These are phyloP conservation scores for Paramormyrops kingsleyae DNA, from an alignment of 2,113 vertebrate genomes.

Conservation along the genomic window DNA sequence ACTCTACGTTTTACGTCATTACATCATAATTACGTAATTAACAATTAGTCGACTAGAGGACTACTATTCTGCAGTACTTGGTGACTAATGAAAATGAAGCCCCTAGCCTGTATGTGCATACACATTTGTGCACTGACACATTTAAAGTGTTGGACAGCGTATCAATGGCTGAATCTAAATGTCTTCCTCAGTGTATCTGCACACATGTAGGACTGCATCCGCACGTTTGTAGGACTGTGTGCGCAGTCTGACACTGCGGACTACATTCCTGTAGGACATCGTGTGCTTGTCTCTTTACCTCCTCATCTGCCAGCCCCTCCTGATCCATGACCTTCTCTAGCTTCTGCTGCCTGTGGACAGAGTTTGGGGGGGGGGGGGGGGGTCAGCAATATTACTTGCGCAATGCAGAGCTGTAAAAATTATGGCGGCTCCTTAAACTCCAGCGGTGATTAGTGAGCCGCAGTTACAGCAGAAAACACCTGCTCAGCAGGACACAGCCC, in stretches of 20 bases:
- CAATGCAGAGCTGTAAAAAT: conserved; percentile 1
- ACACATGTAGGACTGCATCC: background rate
- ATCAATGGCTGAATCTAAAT: background rate
- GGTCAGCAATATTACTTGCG: background rate
- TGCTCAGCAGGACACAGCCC: background rate
- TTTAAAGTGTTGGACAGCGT: background rate
- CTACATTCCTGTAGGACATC: background rate
- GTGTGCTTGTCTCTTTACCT: conserved; percentile 60
- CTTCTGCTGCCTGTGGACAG: conserved; percentile 80
- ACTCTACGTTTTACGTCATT: background rate
- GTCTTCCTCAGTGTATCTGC: background rate
- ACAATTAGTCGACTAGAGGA: background rate
- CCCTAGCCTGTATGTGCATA: background rate
- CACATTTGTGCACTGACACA: background rate
- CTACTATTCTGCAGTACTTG: background rate
- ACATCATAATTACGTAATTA: background rate
- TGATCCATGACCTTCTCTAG: conserved; percentile 98
- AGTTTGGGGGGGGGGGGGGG: background rate
- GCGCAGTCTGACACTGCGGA: background rate
- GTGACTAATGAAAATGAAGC: background rate
- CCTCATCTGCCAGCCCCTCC: conserved; percentile 92
- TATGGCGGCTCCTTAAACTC: background rate
- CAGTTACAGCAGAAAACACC: background rate
- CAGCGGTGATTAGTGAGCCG: background rate
- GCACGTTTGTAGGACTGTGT: background rate